These are phyloP conservation scores for Drosophila antonietae DNA, from an alignment of 2,888 invertebrate genomes.

Conservation along the genomic window DNA sequence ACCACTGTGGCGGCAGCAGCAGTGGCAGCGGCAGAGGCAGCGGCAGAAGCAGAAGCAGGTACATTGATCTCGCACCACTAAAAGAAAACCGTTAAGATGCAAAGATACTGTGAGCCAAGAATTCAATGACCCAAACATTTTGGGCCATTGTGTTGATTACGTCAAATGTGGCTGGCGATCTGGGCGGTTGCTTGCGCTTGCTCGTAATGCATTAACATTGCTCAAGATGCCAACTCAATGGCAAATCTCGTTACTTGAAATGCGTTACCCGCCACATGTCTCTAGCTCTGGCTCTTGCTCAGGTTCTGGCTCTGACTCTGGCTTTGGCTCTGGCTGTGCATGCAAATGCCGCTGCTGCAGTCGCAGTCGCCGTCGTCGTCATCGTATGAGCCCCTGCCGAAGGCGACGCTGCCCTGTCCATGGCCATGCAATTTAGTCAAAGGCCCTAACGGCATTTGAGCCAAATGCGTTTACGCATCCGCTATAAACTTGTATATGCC, in stretches of 20 bases:
- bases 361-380: not conserved
- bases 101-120: constrained; percentile 59
- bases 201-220: constrained; percentile 75
- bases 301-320: constrained; percentile 33
- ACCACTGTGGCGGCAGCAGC: constrained; percentile 16
- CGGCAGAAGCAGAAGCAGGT: constrained; percentile 28
- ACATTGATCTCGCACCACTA: constrained; percentile 68
- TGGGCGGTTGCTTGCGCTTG: constrained; percentile 54
- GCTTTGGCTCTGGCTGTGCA: constrained; percentile 34
- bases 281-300: constrained; percentile 22
- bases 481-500: constrained; percentile 82
- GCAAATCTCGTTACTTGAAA: constrained; percentile 55
- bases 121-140: constrained; percentile 78
- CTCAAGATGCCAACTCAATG: constrained; percentile 52
- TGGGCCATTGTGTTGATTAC: constrained; percentile 75
- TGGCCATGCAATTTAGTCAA: constrained; percentile 81
- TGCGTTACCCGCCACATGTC: constrained; percentile 29
- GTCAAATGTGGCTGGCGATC: constrained; percentile 67
- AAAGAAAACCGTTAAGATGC: constrained; percentile 69
- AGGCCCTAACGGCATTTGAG: constrained; percentile 83
- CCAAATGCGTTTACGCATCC: constrained; percentile 84
- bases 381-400: constrained; percentile 38
- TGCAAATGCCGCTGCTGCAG: constrained; percentile 61
- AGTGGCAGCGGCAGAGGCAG: not conserved
- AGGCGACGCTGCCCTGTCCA: constrained; percentile 69